Evolutionary conservation across 1,140 invertebrate genomes (phyloP).

Genomic region (Rhynchophorus ferrugineus): DNA sequence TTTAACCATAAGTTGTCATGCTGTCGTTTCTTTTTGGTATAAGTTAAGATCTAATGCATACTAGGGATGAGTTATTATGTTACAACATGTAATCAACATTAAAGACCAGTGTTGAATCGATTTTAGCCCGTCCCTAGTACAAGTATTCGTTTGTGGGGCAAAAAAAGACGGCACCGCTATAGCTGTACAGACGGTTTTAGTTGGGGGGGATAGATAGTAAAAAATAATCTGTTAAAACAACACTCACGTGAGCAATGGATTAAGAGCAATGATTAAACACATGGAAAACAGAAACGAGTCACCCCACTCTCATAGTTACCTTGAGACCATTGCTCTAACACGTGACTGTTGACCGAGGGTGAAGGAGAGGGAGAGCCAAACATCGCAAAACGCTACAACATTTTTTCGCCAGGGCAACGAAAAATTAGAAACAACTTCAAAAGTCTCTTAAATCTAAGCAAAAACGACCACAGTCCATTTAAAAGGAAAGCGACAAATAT

Average conservation of each 20-base stretch:
- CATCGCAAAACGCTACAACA: conserved; percentile 24
- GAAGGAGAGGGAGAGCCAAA: conserved; percentile 6
- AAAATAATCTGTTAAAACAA: conserved; percentile 23
- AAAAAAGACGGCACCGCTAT: too few species aligned
- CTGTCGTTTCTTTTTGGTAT: too few species aligned
- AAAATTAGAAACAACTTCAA: conserved; percentile 18
- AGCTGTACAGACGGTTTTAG: too few species aligned
- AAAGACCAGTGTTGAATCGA: too few species aligned
- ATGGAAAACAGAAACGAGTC: conserved; percentile 26
- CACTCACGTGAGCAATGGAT: conserved; percentile 39
- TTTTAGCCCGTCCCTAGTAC: too few species aligned
- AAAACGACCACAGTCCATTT: conserved; percentile 7
- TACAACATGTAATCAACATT: too few species aligned
- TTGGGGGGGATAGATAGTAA: neutral
- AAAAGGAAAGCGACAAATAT: conserved; percentile 11
- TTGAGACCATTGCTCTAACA: conserved; percentile 34
- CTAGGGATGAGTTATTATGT: too few species aligned
- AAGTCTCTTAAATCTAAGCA: conserved; percentile 18
- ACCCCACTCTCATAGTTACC: conserved; percentile 33
- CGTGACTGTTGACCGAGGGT: conserved; percentile 32
- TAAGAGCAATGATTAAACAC: conserved; percentile 26
- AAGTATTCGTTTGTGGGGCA: too few species aligned
- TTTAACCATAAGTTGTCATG: neutral
- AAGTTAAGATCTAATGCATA: too few species aligned
- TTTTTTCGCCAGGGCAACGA: conserved; percentile 15